Base-by-base conservation (phyloP, 1,140 invertebrate species). In the Saxidomus purpurata region DNA sequence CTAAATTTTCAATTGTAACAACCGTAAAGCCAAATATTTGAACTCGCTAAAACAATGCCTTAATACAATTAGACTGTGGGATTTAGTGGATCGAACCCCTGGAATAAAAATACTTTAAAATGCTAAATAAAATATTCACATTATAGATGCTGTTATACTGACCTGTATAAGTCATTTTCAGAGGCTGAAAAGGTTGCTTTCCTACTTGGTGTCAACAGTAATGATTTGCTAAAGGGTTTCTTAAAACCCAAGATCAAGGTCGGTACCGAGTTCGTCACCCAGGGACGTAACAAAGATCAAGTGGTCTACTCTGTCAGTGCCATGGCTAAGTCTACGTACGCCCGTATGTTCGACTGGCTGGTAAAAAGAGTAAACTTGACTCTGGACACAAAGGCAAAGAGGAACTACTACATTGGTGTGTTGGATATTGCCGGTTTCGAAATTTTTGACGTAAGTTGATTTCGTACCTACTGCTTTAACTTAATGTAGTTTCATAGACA, bases 391-490 rank as follows among this genome's bases (percentile, higher is more conserved):
- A 98, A 99, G 96, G 98, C 98, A 95, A 99, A 99, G 97, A 98
- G 98, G 96, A 98, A 98, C 96, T 98, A 98, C 97, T 99, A 99
- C 97, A 99, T 99, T 96, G 97, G 99, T 98, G 99, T 99, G 97
- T 97, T 99, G 97, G 99, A 99, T 98, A 99, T 99, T 97, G 99
- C 99, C 96, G 99, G 99, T 97, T 99, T 99, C 96, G 99, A 99
- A 97, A 99, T 99, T 97, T 99, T 99, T 97, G 99, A 99, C 97
- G 98, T 99, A 97, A 98, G 98, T 92, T 34, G 25, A n/a, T n/a
- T n/a, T n/a, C n/a, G n/a, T n/a, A n/a, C n/a, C n/a, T n/a, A n/a
- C n/a, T n/a, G n/a, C n/a, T n/a, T n/a, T n/a, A n/a, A n/a, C n/a
- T n/a, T n/a, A n/a, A n/a, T n/a, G n/a, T n/a, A n/a, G n/a, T n/a